Evolutionary conservation across 2,888 invertebrate species (phyloP), one percentile per base, ranked within the genome.

Genomic region (Drosophila peninsularis): DNA sequence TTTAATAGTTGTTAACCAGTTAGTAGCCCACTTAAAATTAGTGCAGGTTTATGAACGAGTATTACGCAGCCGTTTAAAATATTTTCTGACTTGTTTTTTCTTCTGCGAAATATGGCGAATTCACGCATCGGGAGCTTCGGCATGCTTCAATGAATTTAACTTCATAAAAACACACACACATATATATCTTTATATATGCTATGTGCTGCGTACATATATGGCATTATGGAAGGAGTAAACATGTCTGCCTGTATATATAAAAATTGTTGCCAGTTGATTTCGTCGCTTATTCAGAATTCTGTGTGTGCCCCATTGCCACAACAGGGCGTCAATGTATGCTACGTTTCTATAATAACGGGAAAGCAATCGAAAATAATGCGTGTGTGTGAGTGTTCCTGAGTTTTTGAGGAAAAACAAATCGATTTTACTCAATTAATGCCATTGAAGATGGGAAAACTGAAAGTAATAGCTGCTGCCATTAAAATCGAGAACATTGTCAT

Each of bases 61-160:
- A 52, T 52, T n/a, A 3, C n/a, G n/a, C n/a, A 52, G 36, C 37
- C 52, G 36, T n/a, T 6, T 37, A 52, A 10, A 34, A 2, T 10
- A n/a, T 13, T n/a, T 24, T 37, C 14, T 3, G 10, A 37, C 19
- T 21, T 34, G 34, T 73, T 61, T 68, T 50, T 37, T 52, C 42
- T 45, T 67, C 60, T 57, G 71, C 30, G 53, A 69, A 80, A 70
- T 62, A 72, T 75, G 54, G 45, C 58, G 32, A 55, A 66, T 65
- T 77, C 41, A 87, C 84, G 87, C 82, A 79, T 89, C 81, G 79
- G 55, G 75, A 71, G 75, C 63, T 79, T 75, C 69, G 68, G 54
- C 80, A 80, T 82, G 88, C 82, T 84, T 89, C 86, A 88, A 76
- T 89, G 89, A 82, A 64, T 88, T 80, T 71, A 66, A 84, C 73